Percentiles rank a stretch among this genome's conserved stretches.
Evolutionary conservation across 92 coral and sea anemone genomes (phyloP).

Genomic region (Palythoa grandiflora): DNA sequence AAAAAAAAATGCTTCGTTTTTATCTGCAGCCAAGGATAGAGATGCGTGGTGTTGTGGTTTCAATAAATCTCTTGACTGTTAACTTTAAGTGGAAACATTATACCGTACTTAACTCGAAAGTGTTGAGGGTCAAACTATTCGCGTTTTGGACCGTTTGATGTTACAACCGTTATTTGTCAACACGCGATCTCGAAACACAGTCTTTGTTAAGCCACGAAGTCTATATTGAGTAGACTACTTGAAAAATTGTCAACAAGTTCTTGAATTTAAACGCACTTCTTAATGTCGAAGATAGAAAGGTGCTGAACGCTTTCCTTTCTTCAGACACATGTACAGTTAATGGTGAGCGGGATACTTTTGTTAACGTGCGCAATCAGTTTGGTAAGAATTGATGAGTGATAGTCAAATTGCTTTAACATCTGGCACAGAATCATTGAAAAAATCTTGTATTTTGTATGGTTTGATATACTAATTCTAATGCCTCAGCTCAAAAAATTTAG

Average conservation of each 20-base stretch:
- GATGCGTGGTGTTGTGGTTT: conserved; percentile 27
- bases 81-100: conserved; percentile 30
- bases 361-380: background rate
- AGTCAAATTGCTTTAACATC: background rate
- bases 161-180: background rate
- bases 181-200: background rate
- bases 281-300: background rate
- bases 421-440: background rate
- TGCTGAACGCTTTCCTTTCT: background rate
- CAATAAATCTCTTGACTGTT: background rate
- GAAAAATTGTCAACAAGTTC: background rate
- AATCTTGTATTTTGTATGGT: background rate
- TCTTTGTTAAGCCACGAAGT: background rate
- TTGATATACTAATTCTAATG: background rate
- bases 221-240: background rate
- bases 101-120: background rate
- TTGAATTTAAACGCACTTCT: background rate
- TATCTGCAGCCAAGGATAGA: background rate
- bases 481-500: background rate
- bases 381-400: conserved; percentile 7
- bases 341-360: background rate
- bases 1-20: background rate
- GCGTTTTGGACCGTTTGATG: background rate
- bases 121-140: background rate
- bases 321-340: background rate